phyloP scores from a whole-genome alignment of 2,113 vertebrate species.

The Ariopsis seemanni region DNA sequence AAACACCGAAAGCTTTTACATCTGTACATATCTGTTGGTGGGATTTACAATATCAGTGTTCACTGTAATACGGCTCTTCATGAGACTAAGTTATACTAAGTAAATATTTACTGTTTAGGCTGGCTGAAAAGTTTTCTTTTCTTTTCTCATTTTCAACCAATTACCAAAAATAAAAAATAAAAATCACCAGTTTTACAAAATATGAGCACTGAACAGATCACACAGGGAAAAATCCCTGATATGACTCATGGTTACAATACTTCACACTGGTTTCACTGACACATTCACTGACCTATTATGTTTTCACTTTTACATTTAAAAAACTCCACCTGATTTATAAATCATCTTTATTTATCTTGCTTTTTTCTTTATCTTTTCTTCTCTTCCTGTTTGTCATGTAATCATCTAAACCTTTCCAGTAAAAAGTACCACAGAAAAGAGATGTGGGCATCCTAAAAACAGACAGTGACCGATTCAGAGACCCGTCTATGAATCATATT shows the following conservation, averaged over 20 bases:
- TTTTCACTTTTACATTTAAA: not conserved
- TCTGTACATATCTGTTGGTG: not conserved
- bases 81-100: not conserved
- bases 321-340: not conserved
- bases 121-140: not conserved
- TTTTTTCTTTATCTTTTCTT: not conserved
- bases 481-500: slow-evolving; percentile 33
- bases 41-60: too few species aligned
- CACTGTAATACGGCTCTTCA: too few species aligned
- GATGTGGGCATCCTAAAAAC: not conserved
- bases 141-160: too few species aligned
- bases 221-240: slow-evolving; percentile 5
- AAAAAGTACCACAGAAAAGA: not conserved
- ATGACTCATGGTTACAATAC: not conserved
- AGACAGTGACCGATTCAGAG: slow-evolving; percentile 4
- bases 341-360: not conserved
- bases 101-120: not conserved
- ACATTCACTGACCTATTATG: not conserved
- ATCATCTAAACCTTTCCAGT: slow-evolving; percentile 14
- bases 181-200: not conserved
- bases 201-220: not conserved
- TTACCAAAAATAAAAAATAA: not conserved
- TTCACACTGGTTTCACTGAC: not conserved
- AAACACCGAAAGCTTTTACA: not conserved
- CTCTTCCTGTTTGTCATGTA: not conserved